phyloP scores from a whole-genome alignment of 2,797 vertebrate species.

The Pseudomugil gertrudae region DNA sequence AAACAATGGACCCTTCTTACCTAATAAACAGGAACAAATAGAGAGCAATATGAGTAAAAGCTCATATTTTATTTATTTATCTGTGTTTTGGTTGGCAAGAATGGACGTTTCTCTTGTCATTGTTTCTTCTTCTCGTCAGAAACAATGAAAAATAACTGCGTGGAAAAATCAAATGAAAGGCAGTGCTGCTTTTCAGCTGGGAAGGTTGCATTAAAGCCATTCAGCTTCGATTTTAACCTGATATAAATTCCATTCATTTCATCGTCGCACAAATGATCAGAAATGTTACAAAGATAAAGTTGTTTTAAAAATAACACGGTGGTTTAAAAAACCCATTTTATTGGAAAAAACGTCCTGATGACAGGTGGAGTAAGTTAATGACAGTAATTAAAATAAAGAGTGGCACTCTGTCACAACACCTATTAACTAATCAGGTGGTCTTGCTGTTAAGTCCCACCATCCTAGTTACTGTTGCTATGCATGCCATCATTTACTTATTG shows the following conservation, averaged over 20 bases:
- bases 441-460: neutral
- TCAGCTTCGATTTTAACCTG: conserved; percentile 9
- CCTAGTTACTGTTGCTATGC: neutral
- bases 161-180: neutral
- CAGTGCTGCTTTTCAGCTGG: neutral
- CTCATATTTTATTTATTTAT: neutral
- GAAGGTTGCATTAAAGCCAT: neutral
- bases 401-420: conserved; percentile 1
- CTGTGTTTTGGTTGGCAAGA: neutral
- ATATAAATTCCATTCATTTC: conserved; percentile 12
- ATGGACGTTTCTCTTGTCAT: neutral
- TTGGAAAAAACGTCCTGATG: neutral
- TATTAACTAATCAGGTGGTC: conserved; percentile 2
- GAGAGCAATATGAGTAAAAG: neutral
- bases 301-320: neutral
- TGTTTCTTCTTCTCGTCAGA: neutral
- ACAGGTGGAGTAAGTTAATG: neutral
- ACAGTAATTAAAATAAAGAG: neutral
- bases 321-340: neutral
- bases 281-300: neutral
- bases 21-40: conserved; percentile 28
- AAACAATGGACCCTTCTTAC: conserved; percentile 41
- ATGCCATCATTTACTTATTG: neutral
- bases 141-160: neutral
- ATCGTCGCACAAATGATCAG: neutral